phyloP scores from a whole-genome alignment of 2,888 invertebrate species.

The Mongoloraphidia duomilia region DNA sequence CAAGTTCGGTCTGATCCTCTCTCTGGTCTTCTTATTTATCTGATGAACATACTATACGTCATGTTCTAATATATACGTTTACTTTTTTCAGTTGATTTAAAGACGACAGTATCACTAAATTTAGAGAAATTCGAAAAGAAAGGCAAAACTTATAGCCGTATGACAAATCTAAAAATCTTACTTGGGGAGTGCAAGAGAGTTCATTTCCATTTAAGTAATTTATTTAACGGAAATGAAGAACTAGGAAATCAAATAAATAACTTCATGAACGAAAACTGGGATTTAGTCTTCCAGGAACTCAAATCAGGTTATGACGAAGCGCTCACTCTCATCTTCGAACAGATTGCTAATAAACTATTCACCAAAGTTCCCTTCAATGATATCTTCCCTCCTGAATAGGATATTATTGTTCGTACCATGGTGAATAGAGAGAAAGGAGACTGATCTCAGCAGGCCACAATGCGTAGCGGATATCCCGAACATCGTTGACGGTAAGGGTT shows the following conservation, averaged over 20 bases:
- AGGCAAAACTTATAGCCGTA: constrained; percentile 43
- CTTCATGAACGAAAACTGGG: constrained; percentile 51
- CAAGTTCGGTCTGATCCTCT: too few species aligned
- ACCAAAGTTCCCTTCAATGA: constrained; percentile 46
- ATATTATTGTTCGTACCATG: background rate
- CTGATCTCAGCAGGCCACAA: too few species aligned
- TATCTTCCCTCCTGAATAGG: constrained; percentile 35
- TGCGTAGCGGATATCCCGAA: too few species aligned
- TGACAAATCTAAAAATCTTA: constrained; percentile 41
- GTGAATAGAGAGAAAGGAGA: too few species aligned
- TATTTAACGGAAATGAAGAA: constrained; percentile 44
- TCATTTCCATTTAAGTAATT: constrained; percentile 42
- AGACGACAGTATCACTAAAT: too few species aligned
- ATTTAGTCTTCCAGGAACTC: constrained; percentile 48
- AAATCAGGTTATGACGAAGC: constrained; percentile 47
- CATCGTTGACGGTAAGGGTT: too few species aligned
- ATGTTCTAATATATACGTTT: too few species aligned
- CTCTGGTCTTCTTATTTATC: too few species aligned
- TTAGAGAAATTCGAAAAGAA: constrained; percentile 37
- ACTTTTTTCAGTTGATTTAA: too few species aligned
- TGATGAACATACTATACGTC: too few species aligned
- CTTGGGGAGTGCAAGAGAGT: constrained; percentile 39
- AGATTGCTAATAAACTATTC: constrained; percentile 47
- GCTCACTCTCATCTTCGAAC: constrained; percentile 43
- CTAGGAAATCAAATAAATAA: constrained; percentile 49